Percentiles rank a stretch among this genome's conserved stretches.
phyloP scores from a whole-genome alignment of 92 coral and sea anemone species.

The Heteractis magnifica region DNA sequence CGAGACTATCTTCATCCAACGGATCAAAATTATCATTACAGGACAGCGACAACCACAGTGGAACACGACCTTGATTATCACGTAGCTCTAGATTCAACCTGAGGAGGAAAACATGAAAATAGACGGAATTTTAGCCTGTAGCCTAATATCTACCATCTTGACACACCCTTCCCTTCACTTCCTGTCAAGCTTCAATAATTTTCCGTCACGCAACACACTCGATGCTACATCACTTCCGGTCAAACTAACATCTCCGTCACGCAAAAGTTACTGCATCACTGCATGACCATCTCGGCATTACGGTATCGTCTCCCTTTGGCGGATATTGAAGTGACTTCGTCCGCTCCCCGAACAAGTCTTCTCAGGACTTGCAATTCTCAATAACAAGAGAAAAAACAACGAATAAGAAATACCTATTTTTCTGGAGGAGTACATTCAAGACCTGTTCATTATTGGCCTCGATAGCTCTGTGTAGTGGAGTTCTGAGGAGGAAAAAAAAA shows the following conservation, averaged over 20 bases:
- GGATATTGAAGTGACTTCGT: not conserved
- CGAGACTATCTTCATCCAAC: slow-evolving; percentile 86
- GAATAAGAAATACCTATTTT: slow-evolving; percentile 54
- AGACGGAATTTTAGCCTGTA: not conserved
- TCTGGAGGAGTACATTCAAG: slow-evolving; percentile 66
- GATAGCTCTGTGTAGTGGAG: slow-evolving; percentile 93
- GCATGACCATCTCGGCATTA: too few species aligned
- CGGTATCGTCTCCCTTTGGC: too few species aligned
- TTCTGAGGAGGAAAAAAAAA: slow-evolving; percentile 33
- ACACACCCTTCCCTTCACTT: too few species aligned
- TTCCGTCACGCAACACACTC: too few species aligned
- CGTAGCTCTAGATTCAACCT: slow-evolving; percentile 86
- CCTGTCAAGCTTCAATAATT: too few species aligned
- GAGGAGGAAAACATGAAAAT: not conserved
- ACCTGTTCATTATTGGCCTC: slow-evolving; percentile 81
- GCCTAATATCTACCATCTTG: too few species aligned
- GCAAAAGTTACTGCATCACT: too few species aligned
- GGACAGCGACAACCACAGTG: slow-evolving; percentile 86
- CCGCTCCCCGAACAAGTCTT: not conserved
- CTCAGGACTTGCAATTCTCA: not conserved
- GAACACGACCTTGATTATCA: slow-evolving; percentile 72
- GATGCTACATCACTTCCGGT: too few species aligned
- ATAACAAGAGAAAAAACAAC: too few species aligned
- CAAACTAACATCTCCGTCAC: too few species aligned
- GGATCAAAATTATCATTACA: slow-evolving; percentile 70